Evolutionary conservation across 2,797 vertebrate genomes (phyloP), one percentile per base, ranked within the genome.

Genomic region (Mormyrops attenuatus): DNA sequence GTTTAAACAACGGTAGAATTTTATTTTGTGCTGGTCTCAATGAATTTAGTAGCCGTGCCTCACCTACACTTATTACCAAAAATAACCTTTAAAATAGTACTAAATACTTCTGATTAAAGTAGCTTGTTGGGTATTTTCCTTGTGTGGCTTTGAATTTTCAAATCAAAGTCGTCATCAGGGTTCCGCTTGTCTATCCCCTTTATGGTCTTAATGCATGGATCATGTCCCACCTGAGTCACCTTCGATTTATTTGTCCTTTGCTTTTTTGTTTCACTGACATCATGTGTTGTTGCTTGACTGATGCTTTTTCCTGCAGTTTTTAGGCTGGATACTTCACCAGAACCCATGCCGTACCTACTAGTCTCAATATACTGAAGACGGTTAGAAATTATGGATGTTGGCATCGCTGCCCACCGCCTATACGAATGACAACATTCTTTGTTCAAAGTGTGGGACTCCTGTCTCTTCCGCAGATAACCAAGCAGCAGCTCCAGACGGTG

Each of bases 401-500:
- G 17, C 44, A n/a, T 3, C 41, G 44, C 38, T 44, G 17, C 73
- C 17, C 6, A 38, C 38, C 0, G 6, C 34, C 77, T 20, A 9
- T 41, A 47, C 17, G 8, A 47, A 47, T n/a, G 17, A n/a, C 6
- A 82, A 15, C 38, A 0, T 47, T 22, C 77, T 82, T 9, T 47
- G 77, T 47, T 47, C 17, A 82, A 41, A 47, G 44, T 88, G 88
- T 38, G 53, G 20, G 41, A 89, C 89, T 52, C 53, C 85, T 88
- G 85, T 41, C 90, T 41, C 57, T 92, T 94, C 95, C 94, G 73
- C 95, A 99, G 99, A 99, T 99, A 95, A 97, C 96, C 92, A 99
- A 99, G 93, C 98, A 99, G 95, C 98, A 99, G 94, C 96, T 99
- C 63, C 98, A 99, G 95, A 98, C 98, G 88, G 98, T 98, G 90